Conservation (phyloP, 1,140 invertebrate species). For the Drosophila repleta region DNA sequence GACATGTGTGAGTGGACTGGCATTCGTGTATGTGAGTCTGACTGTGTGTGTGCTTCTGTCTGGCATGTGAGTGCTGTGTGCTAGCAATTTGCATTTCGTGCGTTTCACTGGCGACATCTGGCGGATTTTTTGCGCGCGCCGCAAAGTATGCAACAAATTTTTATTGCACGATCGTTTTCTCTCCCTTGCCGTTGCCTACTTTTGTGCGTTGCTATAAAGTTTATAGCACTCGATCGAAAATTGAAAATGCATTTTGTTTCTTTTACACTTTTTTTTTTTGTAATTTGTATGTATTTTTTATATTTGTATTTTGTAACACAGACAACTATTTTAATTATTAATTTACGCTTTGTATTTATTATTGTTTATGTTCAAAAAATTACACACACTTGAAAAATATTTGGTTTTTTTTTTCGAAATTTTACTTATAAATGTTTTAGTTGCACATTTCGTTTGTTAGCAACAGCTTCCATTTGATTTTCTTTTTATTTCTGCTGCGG, state of each 20-base stretch:
- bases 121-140: constrained; percentile 2
- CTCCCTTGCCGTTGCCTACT: constrained; percentile 26
- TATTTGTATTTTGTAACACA: constrained; percentile 74
- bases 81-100: constrained; percentile 7
- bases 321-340: constrained; percentile 82
- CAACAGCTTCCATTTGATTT: constrained; percentile 46
- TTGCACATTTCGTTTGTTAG: constrained; percentile 51
- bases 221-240: constrained; percentile 36
- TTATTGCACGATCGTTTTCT: constrained; percentile 22
- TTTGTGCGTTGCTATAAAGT: constrained; percentile 44
- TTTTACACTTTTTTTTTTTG: constrained; percentile 64
- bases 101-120: constrained; percentile 43
- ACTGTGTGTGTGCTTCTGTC: neutral
- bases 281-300: constrained; percentile 70
- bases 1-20: constrained; percentile 8
- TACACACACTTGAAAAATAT: constrained; percentile 82
- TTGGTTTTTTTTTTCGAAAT: constrained; percentile 39
- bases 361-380: constrained; percentile 81
- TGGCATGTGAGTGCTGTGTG: neutral
- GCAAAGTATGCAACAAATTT: constrained; percentile 47
- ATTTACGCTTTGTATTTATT: constrained; percentile 62
- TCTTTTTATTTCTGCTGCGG: constrained; percentile 30
- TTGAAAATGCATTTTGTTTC: constrained; percentile 26
- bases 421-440: constrained; percentile 28
- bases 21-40: neutral